phyloP scores from a whole-genome alignment of 2,113 vertebrate species.

The Euleptes europaea region DNA sequence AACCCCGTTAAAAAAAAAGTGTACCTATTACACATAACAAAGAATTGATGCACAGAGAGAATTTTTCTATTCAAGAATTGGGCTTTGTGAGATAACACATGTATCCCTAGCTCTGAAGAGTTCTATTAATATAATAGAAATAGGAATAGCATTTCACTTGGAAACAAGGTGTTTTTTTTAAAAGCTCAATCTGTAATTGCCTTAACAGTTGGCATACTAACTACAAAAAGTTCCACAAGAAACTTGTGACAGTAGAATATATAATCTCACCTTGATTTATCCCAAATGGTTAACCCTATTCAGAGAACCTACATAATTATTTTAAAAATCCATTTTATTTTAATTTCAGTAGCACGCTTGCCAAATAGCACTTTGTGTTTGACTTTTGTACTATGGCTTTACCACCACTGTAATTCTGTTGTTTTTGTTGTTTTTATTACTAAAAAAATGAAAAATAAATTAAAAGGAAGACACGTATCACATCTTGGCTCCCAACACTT shows the following conservation, averaged over 20 bases:
- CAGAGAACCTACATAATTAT: not conserved
- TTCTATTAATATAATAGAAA: slow-evolving; percentile 9
- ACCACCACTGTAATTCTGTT: not conserved
- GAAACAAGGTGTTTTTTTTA: slow-evolving; percentile 33
- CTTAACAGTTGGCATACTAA: slow-evolving; percentile 29
- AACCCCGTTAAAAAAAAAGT: not conserved
- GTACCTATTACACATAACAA: not conserved
- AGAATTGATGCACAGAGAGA: not conserved
- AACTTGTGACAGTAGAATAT: slow-evolving; percentile 29
- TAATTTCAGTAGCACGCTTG: not conserved
- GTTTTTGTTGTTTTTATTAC: no score
- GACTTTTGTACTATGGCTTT: not conserved
- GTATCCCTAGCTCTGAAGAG: not conserved
- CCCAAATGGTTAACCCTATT: not conserved
- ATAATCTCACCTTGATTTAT: slow-evolving; percentile 22
- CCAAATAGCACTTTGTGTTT: not conserved
- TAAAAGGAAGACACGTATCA: no score
- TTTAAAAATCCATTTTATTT: not conserved
- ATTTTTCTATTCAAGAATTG: no score
- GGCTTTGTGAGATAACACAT: not conserved
- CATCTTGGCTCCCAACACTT: not conserved
- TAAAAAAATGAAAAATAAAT: not conserved
- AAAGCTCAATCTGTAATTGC: slow-evolving; percentile 31
- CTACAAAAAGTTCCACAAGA: not conserved
- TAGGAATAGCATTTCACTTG: not conserved